phyloP scores from a whole-genome alignment of 2,113 vertebrate species.

The Mohoua ochrocephala region DNA sequence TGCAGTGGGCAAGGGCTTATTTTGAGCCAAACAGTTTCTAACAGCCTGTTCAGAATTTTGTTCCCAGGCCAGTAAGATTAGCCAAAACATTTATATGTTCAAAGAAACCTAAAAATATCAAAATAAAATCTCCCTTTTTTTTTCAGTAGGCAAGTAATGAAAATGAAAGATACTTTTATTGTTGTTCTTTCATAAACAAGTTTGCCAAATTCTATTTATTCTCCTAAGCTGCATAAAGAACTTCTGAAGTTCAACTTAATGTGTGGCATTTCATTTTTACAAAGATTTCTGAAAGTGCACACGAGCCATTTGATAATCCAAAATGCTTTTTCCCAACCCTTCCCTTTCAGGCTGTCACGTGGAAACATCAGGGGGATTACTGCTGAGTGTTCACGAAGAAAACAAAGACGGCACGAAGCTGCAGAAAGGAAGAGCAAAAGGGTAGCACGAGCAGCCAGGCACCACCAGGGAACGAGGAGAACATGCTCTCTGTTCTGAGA shows the following conservation, averaged over 20 bases:
- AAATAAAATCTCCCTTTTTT: background rate
- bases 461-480: background rate
- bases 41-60: background rate
- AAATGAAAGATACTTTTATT: background rate
- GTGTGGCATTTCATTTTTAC: background rate
- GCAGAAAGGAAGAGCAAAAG: background rate
- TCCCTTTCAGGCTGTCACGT: background rate
- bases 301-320: background rate
- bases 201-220: background rate
- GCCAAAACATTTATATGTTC: background rate
- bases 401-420: background rate
- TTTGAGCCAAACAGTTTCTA: background rate
- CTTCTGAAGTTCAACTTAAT: background rate
- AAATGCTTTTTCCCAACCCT: background rate
- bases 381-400: background rate
- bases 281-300: background rate
- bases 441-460: background rate
- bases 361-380: background rate
- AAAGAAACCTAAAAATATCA: background rate
- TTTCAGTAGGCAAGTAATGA: background rate
- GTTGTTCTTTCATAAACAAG: background rate
- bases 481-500: background rate
- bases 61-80: background rate
- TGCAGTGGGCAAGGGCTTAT: background rate
- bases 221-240: background rate